A percentile compares a stretch with the other conserved stretches of the same genome.
phyloP scores from a whole-genome alignment of 2,888 invertebrate genomes.

The Drosophila vallismaia region DNA sequence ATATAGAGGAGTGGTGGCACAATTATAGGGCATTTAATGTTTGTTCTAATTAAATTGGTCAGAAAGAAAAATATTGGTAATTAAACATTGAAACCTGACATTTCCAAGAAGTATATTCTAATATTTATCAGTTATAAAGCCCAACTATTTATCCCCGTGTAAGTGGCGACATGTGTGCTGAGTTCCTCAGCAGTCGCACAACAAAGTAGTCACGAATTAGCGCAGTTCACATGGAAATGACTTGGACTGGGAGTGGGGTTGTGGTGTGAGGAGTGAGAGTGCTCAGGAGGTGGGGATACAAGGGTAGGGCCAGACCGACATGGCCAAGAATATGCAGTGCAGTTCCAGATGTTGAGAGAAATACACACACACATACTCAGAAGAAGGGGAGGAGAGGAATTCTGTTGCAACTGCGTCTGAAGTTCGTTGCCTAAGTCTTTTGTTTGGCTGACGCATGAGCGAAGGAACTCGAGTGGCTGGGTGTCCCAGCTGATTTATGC shows the following conservation, averaged over 20 bases:
- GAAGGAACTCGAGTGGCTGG: constrained; percentile 54
- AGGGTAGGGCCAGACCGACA: constrained; percentile 42
- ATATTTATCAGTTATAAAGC: background rate
- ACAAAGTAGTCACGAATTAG: constrained; percentile 78
- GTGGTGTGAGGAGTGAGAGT: constrained; percentile 1
- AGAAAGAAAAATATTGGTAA: background rate
- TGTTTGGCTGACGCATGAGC: constrained; percentile 77
- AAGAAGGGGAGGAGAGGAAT: constrained; percentile 50
- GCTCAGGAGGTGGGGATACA: constrained; percentile 9
- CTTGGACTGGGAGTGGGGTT: constrained; percentile 3
- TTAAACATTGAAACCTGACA: background rate
- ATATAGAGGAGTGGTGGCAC: background rate
- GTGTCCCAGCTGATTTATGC: constrained; percentile 69
- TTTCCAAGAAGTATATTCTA: too few species aligned
- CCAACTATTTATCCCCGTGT: background rate
- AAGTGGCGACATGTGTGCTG: constrained; percentile 10
- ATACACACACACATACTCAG: constrained; percentile 35
- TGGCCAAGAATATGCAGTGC: constrained; percentile 63
- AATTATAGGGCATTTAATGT: constrained; percentile 35
- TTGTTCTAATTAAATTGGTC: constrained; percentile 3
- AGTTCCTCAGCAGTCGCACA: constrained; percentile 51
- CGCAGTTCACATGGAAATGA: constrained; percentile 57
- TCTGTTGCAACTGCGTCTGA: constrained; percentile 67
- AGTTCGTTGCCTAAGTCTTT: constrained; percentile 77
- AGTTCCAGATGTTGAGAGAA: constrained; percentile 66